A percentile compares a stretch with the other conserved stretches of the same genome.
Conservation (phyloP, 2,113 vertebrate species). For the Chaetodon trifascialis region DNA sequence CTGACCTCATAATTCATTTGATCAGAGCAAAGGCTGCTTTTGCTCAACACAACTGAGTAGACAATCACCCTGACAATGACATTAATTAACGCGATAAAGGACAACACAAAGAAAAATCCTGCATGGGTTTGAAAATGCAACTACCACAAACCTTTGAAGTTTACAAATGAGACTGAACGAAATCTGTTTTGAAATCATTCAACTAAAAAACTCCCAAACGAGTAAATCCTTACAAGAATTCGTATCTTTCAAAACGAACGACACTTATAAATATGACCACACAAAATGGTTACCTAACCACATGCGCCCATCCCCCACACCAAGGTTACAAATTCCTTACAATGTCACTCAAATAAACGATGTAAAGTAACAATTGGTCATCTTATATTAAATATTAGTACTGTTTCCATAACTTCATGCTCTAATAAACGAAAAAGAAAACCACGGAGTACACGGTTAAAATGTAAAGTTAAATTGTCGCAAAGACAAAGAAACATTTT, state of each 20-base stretch:
- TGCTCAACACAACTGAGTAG: not conserved
- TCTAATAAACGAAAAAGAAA: not conserved
- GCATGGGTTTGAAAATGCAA: not conserved
- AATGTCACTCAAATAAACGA: slow-evolving; percentile 75
- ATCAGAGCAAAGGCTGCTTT: not conserved
- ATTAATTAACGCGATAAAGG: accelerated
- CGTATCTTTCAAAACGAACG: not conserved
- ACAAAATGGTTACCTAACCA: slow-evolving; percentile 72
- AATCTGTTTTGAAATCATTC: not conserved
- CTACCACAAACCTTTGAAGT: not conserved
- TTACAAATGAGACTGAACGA: not conserved
- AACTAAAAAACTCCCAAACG: not conserved
- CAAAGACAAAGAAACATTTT: slow-evolving; percentile 16
- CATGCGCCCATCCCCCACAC: slow-evolving; percentile 83
- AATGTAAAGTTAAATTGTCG: not conserved
- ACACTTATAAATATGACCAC: not conserved
- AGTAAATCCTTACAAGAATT: too few species aligned
- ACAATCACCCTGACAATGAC: not conserved
- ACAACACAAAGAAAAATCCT: not conserved
- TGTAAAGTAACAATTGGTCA: not conserved
- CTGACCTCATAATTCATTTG: not conserved
- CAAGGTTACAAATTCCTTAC: slow-evolving; percentile 81
- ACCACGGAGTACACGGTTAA: accelerated
- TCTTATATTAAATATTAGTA: too few species aligned
- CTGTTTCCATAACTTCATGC: not conserved